A percentile compares a stretch with the other conserved stretches of the same genome.
These are phyloP conservation scores for Cryptus armator DNA, from an alignment of 2,888 invertebrate genomes.

Conservation along the genomic window DNA sequence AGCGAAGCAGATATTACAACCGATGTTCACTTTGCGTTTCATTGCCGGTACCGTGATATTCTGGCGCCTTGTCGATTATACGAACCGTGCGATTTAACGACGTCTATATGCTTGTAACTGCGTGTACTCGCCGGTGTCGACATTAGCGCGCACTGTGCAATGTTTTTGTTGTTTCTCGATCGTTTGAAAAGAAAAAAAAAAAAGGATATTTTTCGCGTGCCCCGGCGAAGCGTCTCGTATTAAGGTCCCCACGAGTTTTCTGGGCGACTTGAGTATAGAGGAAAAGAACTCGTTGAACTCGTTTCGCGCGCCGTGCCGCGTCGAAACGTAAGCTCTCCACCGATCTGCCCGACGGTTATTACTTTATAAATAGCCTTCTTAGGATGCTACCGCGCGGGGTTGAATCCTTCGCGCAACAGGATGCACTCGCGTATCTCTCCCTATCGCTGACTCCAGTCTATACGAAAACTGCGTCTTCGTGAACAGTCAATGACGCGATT, in stretches of 20 bases:
- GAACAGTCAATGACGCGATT: neutral
- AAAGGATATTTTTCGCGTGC: neutral
- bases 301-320: constrained; percentile 60
- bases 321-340: constrained; percentile 64
- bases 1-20: constrained; percentile 19
- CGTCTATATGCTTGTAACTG: constrained; percentile 2
- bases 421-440: constrained; percentile 26
- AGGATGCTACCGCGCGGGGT: constrained; percentile 54
- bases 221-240: neutral
- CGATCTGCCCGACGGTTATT: constrained; percentile 70
- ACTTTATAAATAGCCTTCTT: constrained; percentile 71
- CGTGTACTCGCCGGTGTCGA: constrained; percentile 22
- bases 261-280: constrained; percentile 32
- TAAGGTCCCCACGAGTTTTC: constrained; percentile 28
- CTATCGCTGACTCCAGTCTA: neutral
- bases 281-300: constrained; percentile 68
- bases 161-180: neutral
- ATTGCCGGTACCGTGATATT: neutral
- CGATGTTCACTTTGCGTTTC: constrained; percentile 17
- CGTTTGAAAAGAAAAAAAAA: neutral
- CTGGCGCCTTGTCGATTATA: constrained; percentile 29
- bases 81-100: constrained; percentile 35
- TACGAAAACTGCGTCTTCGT: neutral
- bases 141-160: constrained; percentile 23
- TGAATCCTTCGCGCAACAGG: constrained; percentile 37